Conservation (phyloP, 2,113 vertebrate species). For the Rhagologus leucostigma region DNA sequence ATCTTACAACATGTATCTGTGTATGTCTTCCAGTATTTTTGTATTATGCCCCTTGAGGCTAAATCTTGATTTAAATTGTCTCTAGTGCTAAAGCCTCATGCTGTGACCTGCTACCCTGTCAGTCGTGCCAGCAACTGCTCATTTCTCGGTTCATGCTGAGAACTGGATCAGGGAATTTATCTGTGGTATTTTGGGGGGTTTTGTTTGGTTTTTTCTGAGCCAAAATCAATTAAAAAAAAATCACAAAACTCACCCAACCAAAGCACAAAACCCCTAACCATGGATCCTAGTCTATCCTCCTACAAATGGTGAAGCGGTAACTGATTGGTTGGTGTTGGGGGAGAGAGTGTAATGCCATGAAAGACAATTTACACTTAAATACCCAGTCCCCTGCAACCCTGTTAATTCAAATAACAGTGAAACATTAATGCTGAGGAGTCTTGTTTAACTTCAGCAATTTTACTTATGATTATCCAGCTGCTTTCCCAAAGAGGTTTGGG, state of each 20-base stretch:
- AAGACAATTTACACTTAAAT: neutral
- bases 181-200: neutral
- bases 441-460: neutral
- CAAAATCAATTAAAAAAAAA: neutral
- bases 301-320: neutral
- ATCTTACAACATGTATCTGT: neutral
- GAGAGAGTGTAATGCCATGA: neutral
- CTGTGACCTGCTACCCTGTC: conserved; percentile 20
- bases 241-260: neutral
- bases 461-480: neutral
- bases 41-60: conserved; percentile 16
- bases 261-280: neutral
- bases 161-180: conserved; percentile 1
- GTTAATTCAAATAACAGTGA: neutral
- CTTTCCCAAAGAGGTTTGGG: neutral
- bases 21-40: neutral
- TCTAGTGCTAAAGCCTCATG: conserved; percentile 1
- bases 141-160: neutral
- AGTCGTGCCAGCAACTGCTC: conserved; percentile 30
- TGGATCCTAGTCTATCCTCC: neutral
- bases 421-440: neutral
- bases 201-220: neutral
- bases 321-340: neutral
- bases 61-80: conserved; percentile 12
- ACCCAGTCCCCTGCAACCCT: neutral